Evolutionary conservation across 2,113 vertebrate species (phyloP).

Genomic region (Psettodes erumei): DNA sequence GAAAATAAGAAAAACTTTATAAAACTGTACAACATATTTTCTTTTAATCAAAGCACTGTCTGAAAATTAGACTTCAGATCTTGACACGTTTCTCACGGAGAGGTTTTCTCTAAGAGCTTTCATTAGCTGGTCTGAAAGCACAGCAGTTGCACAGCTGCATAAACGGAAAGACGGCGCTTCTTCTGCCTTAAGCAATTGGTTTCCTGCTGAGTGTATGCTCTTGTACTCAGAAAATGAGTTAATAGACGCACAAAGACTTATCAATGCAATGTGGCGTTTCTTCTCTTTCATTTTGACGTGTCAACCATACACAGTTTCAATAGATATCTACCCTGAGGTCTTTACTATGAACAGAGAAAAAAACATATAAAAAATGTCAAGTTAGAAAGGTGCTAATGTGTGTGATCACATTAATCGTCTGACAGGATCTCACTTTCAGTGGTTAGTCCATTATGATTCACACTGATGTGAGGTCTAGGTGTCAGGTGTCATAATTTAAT

Average conservation of each 20-base stretch:
- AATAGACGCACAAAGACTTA: constrained; percentile 25
- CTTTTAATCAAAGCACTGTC: not conserved
- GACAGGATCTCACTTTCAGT: constrained; percentile 81
- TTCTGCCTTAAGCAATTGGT: constrained; percentile 11
- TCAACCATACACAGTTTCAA: constrained; percentile 15
- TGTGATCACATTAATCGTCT: constrained; percentile 83
- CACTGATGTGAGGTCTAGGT: constrained; percentile 82
- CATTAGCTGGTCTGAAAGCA: not conserved
- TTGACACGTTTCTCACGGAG: not conserved
- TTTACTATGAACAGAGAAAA: constrained; percentile 36
- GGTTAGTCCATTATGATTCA: constrained; percentile 84
- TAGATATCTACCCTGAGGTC: constrained; percentile 41
- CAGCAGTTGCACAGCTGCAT: not conserved
- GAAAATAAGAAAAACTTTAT: not conserved
- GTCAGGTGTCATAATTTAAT: constrained; percentile 89
- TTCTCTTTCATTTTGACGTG: constrained; percentile 6
- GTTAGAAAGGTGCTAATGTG: constrained; percentile 78
- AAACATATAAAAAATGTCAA: constrained; percentile 64
- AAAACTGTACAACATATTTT: not conserved
- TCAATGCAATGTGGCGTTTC: not conserved
- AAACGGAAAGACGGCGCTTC: not conserved
- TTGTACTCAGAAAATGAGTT: constrained; percentile 3
- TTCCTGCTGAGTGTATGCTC: constrained; percentile 15
- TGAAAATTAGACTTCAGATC: not conserved
- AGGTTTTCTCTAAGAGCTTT: not conserved